Conservation (phyloP, 2,888 invertebrate species). For the Aproaerema taeniolella region DNA sequence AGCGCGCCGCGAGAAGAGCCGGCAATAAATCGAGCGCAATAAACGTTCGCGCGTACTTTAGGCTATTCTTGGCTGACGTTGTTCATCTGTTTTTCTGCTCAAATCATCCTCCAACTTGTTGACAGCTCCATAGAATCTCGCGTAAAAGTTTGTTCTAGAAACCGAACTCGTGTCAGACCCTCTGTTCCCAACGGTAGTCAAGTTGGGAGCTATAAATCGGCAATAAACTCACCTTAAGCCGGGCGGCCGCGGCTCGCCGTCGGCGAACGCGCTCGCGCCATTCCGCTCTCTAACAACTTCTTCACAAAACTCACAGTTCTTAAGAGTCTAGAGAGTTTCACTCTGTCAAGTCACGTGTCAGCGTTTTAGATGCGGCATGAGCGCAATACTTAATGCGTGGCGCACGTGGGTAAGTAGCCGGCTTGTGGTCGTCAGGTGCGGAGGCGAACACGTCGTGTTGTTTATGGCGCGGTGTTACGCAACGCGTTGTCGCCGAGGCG, state of each 20-base stretch:
- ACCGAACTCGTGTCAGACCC: slow-evolving; percentile 50
- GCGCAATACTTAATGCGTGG: slow-evolving; percentile 67
- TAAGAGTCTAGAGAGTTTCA: slow-evolving; percentile 59
- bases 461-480: slow-evolving; percentile 75
- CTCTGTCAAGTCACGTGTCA: slow-evolving; percentile 71
- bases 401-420: slow-evolving; percentile 62
- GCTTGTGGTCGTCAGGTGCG: slow-evolving; percentile 35
- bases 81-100: slow-evolving; percentile 25
- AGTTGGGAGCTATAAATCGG: slow-evolving; percentile 66
- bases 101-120: slow-evolving; percentile 37
- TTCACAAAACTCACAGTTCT: slow-evolving; percentile 71
- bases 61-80: slow-evolving; percentile 35
- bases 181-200: slow-evolving; percentile 43
- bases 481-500: slow-evolving; percentile 75
- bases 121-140: slow-evolving; percentile 38
- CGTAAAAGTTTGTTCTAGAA: slow-evolving; percentile 60
- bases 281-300: slow-evolving; percentile 60
- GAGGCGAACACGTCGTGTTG: slow-evolving; percentile 63
- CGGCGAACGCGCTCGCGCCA: slow-evolving; percentile 67
- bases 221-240: slow-evolving; percentile 75
- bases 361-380: slow-evolving; percentile 69
- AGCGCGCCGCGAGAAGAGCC: no score
- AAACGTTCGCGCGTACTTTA: slow-evolving; percentile 23
- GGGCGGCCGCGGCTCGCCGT: slow-evolving; percentile 64
- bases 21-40: slow-evolving; percentile 7